Percentiles rank a stretch among this genome's conserved stretches.
Evolutionary conservation across 2,113 vertebrate species (phyloP).

Genomic region (Pardalotus punctatus): DNA sequence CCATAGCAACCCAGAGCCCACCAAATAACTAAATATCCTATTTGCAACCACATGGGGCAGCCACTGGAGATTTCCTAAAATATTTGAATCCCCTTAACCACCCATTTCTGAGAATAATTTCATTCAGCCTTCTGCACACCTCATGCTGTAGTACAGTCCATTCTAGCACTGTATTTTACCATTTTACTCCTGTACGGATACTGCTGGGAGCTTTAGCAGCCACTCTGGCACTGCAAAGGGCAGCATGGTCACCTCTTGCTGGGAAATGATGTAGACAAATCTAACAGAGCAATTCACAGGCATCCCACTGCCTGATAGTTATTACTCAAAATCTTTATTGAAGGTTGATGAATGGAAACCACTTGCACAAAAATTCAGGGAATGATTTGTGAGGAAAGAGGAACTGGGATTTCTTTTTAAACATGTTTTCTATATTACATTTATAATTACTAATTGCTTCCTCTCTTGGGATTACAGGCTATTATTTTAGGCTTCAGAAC

Average conservation of each 20-base stretch:
- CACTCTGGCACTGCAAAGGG: not conserved
- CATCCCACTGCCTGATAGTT: not conserved
- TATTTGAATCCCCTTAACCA: not conserved
- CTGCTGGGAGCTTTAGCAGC: not conserved
- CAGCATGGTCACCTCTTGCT: not conserved
- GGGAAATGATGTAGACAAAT: not conserved
- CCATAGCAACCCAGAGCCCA: not conserved
- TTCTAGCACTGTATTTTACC: not conserved
- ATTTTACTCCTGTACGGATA: not conserved
- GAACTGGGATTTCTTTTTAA: not conserved
- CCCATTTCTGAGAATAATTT: not conserved
- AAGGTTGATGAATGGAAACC: not conserved
- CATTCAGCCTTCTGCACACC: not conserved
- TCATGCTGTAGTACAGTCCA: not conserved
- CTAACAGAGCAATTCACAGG: not conserved
- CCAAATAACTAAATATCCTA: not conserved
- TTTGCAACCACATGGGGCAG: not conserved
- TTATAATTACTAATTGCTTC: not conserved
- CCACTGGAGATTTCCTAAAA: not conserved
- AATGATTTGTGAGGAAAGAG: not conserved
- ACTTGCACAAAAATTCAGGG: not conserved
- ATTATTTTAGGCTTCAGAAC: not conserved
- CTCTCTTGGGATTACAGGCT: not conserved
- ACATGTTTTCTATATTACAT: not conserved
- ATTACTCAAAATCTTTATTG: not conserved